Conservation (phyloP, 2,113 vertebrate species). For the Phycodurus eques region DNA sequence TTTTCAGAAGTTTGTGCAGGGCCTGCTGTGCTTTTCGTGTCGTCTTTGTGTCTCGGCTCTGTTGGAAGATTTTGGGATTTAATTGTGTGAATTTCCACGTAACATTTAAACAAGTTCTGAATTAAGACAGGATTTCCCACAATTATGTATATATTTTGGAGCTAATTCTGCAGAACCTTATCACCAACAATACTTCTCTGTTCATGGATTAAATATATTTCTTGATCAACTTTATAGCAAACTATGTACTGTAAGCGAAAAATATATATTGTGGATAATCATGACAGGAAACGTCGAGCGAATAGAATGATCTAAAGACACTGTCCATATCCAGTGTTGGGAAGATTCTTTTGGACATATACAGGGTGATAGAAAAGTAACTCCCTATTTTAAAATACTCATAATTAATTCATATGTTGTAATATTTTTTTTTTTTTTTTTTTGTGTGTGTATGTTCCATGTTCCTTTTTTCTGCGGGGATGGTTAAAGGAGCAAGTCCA, state of each 20-base stretch:
- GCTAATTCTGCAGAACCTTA: not conserved
- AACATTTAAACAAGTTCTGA: not conserved
- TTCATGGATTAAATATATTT: not conserved
- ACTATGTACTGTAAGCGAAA: not conserved
- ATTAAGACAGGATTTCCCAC: not conserved
- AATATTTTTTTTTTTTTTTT: no score
- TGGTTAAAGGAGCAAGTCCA: no score
- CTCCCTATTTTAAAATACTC: no score
- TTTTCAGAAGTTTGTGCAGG: constrained; percentile 28
- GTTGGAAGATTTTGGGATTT: not conserved
- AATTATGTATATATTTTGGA: not conserved
- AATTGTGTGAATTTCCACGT: not conserved
- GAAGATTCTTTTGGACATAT: no score
- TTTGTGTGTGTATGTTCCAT: no score
- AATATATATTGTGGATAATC: not conserved
- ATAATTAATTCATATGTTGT: no score
- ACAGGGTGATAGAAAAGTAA: no score
- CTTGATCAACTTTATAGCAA: not conserved
- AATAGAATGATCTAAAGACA: not conserved
- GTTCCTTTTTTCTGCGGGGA: no score
- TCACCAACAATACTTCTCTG: not conserved
- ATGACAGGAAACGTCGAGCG: not conserved
- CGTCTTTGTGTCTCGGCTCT: not conserved
- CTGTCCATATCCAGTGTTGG: no score
- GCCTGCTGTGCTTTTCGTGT: constrained; percentile 26